phyloP scores from a whole-genome alignment of 2,113 vertebrate species.

The Pedetes capensis region DNA sequence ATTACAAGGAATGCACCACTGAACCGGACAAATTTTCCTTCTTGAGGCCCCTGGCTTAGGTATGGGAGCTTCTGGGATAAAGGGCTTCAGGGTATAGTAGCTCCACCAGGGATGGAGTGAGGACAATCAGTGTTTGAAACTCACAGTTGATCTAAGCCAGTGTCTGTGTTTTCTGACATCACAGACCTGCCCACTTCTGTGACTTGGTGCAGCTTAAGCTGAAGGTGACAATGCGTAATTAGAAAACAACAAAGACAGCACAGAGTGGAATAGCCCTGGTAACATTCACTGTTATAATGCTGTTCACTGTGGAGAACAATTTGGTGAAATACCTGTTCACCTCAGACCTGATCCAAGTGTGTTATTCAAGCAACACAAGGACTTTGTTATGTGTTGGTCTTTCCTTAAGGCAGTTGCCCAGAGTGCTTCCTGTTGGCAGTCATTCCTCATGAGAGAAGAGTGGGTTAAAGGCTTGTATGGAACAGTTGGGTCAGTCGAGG shows the following conservation, averaged over 20 bases:
- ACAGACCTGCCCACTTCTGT: not conserved
- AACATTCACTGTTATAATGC: not conserved
- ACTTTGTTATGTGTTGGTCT: not conserved
- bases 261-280: not conserved
- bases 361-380: not conserved
- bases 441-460: not conserved
- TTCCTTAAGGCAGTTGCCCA: not conserved
- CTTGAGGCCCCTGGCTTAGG: not conserved
- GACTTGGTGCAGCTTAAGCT: not conserved
- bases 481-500: not conserved
- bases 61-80: not conserved
- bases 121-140: not conserved
- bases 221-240: conserved; percentile 36
- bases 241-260: not conserved
- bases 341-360: not conserved
- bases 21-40: too few relatives aligned
- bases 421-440: not conserved
- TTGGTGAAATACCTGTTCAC: not conserved
- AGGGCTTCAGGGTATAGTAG: not conserved
- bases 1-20: too few relatives aligned
- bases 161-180: conserved; percentile 4
- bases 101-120: not conserved
- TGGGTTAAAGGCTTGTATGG: not conserved
- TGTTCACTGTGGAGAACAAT: not conserved
- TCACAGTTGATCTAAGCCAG: not conserved